These are phyloP conservation scores for Lepisosteus oculatus DNA, from an alignment of 2,113 vertebrate genomes.

Conservation along the genomic window DNA sequence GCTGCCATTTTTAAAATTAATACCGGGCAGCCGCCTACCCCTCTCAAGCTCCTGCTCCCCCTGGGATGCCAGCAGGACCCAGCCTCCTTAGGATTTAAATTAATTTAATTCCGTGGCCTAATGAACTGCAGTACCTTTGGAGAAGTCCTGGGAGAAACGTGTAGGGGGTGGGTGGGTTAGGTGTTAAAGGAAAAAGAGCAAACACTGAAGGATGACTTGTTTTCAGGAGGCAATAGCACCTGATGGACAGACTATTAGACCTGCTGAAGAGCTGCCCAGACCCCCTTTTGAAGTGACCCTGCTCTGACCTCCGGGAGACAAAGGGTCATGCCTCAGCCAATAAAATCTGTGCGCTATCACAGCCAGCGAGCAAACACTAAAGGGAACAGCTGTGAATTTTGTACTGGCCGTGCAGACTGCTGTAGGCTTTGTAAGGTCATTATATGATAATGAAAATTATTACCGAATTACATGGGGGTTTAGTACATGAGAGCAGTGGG, in stretches of 20 bases:
- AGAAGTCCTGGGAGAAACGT: constrained; percentile 44
- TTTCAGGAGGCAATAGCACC: constrained; percentile 57
- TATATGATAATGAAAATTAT: constrained; percentile 98
- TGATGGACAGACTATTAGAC: constrained; percentile 75
- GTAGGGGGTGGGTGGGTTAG: constrained; percentile 29
- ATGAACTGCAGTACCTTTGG: constrained; percentile 48
- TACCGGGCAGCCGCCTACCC: constrained; percentile 18
- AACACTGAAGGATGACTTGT: constrained; percentile 67
- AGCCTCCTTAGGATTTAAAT: constrained; percentile 46
- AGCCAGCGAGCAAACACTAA: constrained; percentile 66
- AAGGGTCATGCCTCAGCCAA: constrained; percentile 67
- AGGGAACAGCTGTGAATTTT: constrained; percentile 83
- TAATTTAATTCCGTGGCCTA: constrained; percentile 41
- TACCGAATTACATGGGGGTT: constrained; percentile 97
- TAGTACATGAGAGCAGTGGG: constrained; percentile 81
- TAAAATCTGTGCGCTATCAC: constrained; percentile 60
- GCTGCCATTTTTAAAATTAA: constrained; percentile 17
- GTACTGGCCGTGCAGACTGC: constrained; percentile 72
- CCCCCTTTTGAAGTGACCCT: constrained; percentile 69
- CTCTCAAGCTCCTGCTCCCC: constrained; percentile 25
- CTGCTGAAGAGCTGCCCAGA: constrained; percentile 65
- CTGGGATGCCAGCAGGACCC: constrained; percentile 41
- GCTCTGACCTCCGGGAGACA: constrained; percentile 65
- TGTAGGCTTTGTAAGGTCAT: constrained; percentile 87
- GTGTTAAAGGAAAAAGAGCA: constrained; percentile 69